A percentile compares a stretch with the other conserved stretches of the same genome.
Evolutionary conservation across 2,888 invertebrate species (phyloP).

Genomic region (Spodoptera exigua): DNA sequence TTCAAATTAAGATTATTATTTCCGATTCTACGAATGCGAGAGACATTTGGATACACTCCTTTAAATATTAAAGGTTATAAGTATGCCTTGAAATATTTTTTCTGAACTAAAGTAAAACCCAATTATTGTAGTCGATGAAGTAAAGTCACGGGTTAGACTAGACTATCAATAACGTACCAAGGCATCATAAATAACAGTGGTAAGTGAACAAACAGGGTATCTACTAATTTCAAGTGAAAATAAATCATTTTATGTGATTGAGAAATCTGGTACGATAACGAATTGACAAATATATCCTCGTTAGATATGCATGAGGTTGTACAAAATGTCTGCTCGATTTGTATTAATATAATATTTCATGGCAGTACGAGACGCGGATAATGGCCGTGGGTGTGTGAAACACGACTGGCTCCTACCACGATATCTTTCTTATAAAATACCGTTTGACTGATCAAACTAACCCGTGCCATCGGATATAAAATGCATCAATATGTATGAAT

Average conservation of each 20-base stretch:
- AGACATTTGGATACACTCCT: neutral
- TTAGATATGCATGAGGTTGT: conserved; percentile 57
- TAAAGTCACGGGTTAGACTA: conserved; percentile 14
- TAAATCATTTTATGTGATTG: conserved; percentile 57
- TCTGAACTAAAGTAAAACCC: too few species aligned
- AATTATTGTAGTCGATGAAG: too few species aligned
- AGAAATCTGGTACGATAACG: conserved; percentile 56
- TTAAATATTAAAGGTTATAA: too few species aligned
- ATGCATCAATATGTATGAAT: too few species aligned
- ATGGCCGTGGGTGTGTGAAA: conserved; percentile 40
- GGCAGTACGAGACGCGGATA: conserved; percentile 34
- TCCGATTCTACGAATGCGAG: too few species aligned
- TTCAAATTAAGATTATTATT: too few species aligned
- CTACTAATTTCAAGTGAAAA: conserved; percentile 46
- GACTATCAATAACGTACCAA: conserved; percentile 9
- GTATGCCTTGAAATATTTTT: neutral
- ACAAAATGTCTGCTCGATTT: conserved; percentile 43
- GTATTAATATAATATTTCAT: conserved; percentile 55
- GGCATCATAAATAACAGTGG: conserved; percentile 26
- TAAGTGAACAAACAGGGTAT: conserved; percentile 24
- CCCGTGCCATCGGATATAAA: neutral
- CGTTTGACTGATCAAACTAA: neutral
- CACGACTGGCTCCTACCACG: conserved; percentile 36
- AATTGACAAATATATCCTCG: conserved; percentile 59
- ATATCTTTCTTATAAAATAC: conserved; percentile 8